Base-by-base conservation (phyloP, 2,888 invertebrate species). In the Lithophane semibrunnea region DNA sequence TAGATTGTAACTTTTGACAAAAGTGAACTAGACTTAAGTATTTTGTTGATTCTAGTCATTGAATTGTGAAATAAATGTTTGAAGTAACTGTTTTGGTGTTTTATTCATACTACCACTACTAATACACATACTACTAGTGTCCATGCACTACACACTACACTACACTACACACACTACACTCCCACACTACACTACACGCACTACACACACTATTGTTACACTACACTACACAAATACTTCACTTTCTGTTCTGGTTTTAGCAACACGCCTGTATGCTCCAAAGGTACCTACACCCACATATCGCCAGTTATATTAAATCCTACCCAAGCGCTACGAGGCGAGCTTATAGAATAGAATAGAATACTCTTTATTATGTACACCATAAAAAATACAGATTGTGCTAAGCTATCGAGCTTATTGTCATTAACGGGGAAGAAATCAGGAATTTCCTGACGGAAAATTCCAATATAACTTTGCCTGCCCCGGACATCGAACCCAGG, bases 41-140 rank as follows among this genome's bases (percentile, higher is more conserved):
- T 87, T 86, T 74, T 78, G 80, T 88, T 86, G 68, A 84, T 83
- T 80, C 82, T 87, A 88, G 90, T 90, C 86, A 88, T 86, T 89
- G 77, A 87, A 87, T 80, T 88, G 83, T 86, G 78, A 60, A 92
- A 90, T 92, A 92, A 92, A 92, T 90, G 90, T 91, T 91, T 89
- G 73, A 88, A 86, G 75, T 89, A 90, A 86, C 80, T 21, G n/a
- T 81, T 56, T 65, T 68, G 16, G 64, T 76, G 71, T 86, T 86
- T 85, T 84, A 67, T 60, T 67, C 5, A 47, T 44, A 24, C 5
- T 9, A n/a, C n/a, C n/a, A 56, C 10, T 16, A n/a, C n/a, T n/a
- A 56, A 4, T 56, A 24, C 58, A 13, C 56, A n/a, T n/a, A n/a
- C n/a, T n/a, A n/a, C n/a, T n/a, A n/a, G n/a, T n/a, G n/a, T n/a